phyloP scores from a whole-genome alignment of 2,113 vertebrate genomes.

The Anhinga rufa region DNA sequence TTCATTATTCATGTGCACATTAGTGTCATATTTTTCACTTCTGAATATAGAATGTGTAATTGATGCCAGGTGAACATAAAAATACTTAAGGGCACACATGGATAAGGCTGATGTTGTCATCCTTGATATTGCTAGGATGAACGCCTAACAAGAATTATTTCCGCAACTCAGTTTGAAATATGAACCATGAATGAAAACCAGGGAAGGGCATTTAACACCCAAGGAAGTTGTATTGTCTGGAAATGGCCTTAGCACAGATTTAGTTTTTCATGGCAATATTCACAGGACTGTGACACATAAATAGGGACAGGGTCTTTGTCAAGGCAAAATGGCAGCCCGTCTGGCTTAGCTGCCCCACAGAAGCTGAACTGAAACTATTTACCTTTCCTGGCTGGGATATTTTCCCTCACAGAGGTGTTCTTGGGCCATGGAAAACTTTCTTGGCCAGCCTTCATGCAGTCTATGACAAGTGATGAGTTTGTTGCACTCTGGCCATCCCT shows the following conservation, averaged over 20 bases:
- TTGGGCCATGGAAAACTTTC: not conserved
- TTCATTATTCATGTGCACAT: constrained; percentile 37
- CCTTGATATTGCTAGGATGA: not conserved
- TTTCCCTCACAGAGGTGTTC: not conserved
- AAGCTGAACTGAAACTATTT: not conserved
- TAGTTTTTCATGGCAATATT: not conserved
- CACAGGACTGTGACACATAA: not conserved
- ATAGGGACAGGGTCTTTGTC: not conserved
- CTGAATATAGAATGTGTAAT: not conserved
- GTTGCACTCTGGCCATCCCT: not conserved
- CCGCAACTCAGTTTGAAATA: not conserved
- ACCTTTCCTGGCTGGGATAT: not conserved
- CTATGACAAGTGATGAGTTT: not conserved
- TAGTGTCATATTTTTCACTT: constrained; percentile 8
- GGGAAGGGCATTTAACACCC: not conserved
- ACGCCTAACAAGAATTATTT: not conserved
- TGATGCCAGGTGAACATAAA: not conserved
- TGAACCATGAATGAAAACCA: not conserved
- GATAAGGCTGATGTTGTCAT: not conserved
- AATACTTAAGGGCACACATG: not conserved
- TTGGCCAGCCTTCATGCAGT: not conserved
- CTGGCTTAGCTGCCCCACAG: not conserved
- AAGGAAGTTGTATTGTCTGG: not conserved
- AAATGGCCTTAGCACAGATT: not conserved
- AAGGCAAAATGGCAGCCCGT: not conserved